Evolutionary conservation across 2,797 vertebrate genomes (phyloP), one percentile per base, ranked within the genome.

Genomic region (Eleutherodactylus coqui): DNA sequence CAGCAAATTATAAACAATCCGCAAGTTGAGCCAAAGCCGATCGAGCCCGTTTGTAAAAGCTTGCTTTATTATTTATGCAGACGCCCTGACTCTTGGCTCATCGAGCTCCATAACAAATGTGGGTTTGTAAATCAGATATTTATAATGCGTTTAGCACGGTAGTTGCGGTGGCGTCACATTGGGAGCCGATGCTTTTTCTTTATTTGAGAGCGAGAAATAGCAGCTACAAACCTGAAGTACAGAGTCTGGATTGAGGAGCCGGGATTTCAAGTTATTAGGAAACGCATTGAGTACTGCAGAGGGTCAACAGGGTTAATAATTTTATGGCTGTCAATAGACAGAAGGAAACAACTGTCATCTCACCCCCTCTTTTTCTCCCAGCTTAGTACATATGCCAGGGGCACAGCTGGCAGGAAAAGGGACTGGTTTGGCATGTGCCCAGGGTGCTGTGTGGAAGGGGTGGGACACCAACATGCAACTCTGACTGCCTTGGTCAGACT

Each of bases 1-100:
- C 79, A 67, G 38, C 58, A 34, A 27, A 80, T 49, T 49, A 47
- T 80, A 80, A 67, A 67, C 79, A 67, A 43, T 38, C 77, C 17
- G 34, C 8, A 21, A 5, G 41, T 13, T 13, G 36, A 67, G 41
- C 58, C n/a, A 27, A 80, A 34, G 60, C 43, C 11, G 7, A 67
- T 34, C 0, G 29, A 53, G 27, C 34, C 19, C 34, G 14, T 36
- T n/a, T 72, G 80, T n/a, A 51, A 49, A 38, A 38, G 64, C 43
- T 29, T 72, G 41, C 14, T 51, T 34, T 58, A 38, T 55, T 73
- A 72, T 73, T 82, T 32, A 53, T 70, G 78, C 19, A 16, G 51
- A 38, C 24, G 13, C 24, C 51, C n/a, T 43, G 55, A 36, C 14
- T 55, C 53, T 79, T 19, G n/a, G 24, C 55, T 43, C 51, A 60